phyloP scores from a whole-genome alignment of 2,113 vertebrate genomes.

The Numida meleagris region DNA sequence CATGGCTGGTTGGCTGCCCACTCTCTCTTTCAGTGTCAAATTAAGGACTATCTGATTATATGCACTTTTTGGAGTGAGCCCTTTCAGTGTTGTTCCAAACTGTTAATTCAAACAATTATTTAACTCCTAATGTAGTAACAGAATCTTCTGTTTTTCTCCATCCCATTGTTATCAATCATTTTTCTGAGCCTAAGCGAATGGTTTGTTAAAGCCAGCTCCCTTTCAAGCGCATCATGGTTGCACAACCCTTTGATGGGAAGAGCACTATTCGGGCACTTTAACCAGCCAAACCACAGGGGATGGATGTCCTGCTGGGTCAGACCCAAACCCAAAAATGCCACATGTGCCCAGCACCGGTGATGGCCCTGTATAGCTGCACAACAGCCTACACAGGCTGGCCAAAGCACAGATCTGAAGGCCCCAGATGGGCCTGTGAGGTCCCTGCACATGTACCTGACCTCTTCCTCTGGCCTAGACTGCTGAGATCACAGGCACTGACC shows the following conservation, averaged over 20 bases:
- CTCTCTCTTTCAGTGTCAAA: background rate
- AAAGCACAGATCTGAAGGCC: background rate
- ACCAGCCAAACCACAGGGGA: background rate
- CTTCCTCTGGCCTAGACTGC: background rate
- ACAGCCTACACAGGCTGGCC: background rate
- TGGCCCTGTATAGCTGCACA: background rate
- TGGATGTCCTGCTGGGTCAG: background rate
- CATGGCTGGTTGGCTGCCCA: background rate
- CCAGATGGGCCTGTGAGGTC: background rate
- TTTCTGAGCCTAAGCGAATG: background rate
- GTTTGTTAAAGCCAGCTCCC: background rate
- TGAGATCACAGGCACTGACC: background rate
- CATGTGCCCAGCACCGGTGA: accelerated
- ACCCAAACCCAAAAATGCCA: background rate
- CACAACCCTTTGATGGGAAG: background rate
- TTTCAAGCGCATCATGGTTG: background rate
- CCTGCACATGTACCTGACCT: background rate
- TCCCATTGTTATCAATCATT: background rate
- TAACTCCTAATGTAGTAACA: background rate
- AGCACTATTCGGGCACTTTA: background rate
- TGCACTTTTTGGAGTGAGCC: background rate
- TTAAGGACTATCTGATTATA: background rate
- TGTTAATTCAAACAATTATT: background rate
- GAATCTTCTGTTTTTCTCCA: background rate
- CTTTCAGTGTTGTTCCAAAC: background rate